Percentiles rank a stretch among this genome's conserved stretches.
Evolutionary conservation across 2,888 invertebrate species (phyloP).

Genomic region (Phania funesta): DNA sequence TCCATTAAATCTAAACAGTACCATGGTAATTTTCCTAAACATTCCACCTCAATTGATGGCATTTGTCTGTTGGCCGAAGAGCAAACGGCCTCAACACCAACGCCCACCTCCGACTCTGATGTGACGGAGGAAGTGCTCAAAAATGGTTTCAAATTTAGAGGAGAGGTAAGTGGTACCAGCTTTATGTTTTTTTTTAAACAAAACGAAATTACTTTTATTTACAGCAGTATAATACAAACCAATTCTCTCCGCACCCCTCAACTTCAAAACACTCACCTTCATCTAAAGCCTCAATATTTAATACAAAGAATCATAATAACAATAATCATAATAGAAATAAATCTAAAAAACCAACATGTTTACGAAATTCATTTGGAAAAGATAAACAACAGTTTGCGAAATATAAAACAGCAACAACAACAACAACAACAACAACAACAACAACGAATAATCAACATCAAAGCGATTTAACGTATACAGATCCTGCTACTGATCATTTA

Average conservation of each 20-base stretch:
- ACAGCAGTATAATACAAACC: conserved; percentile 22
- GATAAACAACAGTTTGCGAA: conserved; percentile 36
- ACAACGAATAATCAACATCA: conserved; percentile 41
- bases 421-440: conserved; percentile 15
- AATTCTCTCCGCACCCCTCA: conserved; percentile 17
- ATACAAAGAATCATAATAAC: conserved; percentile 42
- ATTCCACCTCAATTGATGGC: conserved; percentile 77
- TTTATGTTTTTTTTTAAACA: not conserved
- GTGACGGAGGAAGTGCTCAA: conserved; percentile 71
- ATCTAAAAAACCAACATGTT: conserved; percentile 54
- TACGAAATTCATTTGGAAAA: conserved; percentile 40
- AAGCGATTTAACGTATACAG: conserved; percentile 73
- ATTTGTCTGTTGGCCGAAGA: conserved; percentile 77
- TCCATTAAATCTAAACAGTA: conserved; percentile 73
- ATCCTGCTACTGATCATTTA: conserved; percentile 74
- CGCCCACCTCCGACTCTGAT: conserved; percentile 76
- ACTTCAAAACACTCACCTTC: conserved; percentile 60
- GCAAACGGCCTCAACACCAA: conserved; percentile 76
- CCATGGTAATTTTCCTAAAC: conserved; percentile 75
- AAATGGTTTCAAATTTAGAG: conserved; percentile 71
- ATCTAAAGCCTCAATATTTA: conserved; percentile 37
- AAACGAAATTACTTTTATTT: not conserved
- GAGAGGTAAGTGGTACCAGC: conserved; percentile 30
- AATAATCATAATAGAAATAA: conserved; percentile 60
- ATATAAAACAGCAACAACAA: conserved; percentile 24